Conservation (phyloP, 2,113 vertebrate species). For the Pelodiscus sinensis region DNA sequence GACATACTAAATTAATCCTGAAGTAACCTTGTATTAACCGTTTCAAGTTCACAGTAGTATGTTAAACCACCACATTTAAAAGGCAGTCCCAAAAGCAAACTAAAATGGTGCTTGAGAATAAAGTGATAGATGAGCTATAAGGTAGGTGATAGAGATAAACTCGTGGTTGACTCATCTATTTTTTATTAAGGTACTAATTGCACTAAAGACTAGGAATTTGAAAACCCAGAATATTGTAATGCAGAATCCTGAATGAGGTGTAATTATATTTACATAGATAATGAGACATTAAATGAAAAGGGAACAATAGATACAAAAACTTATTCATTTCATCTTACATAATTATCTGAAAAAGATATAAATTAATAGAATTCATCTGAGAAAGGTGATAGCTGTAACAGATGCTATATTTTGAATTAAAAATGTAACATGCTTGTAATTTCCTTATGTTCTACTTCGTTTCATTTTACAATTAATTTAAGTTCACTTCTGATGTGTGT, state of each 20-base stretch:
- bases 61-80: not conserved
- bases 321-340: slow-evolving; percentile 42
- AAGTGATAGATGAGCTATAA: slow-evolving; percentile 1
- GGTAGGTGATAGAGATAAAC: not conserved
- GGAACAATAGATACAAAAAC: not conserved
- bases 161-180: not conserved
- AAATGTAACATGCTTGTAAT: slow-evolving; percentile 18
- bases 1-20: not conserved
- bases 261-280: slow-evolving; percentile 38
- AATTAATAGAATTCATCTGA: slow-evolving; percentile 41
- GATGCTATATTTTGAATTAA: slow-evolving; percentile 57
- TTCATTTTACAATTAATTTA: slow-evolving; percentile 53
- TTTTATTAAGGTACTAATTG: slow-evolving; percentile 46
- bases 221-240: not conserved
- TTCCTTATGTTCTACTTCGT: slow-evolving; percentile 50
- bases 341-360: slow-evolving; percentile 54
- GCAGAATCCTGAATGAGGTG: not conserved
- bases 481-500: slow-evolving; percentile 32
- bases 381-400: slow-evolving; percentile 22
- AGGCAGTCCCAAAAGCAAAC: not conserved
- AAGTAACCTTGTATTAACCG: not conserved
- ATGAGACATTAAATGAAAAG: not conserved
- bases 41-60: not conserved
- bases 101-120: not conserved
- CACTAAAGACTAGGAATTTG: slow-evolving; percentile 28